Percentiles rank a stretch among this genome's conserved stretches.
phyloP scores from a whole-genome alignment of 2,113 vertebrate genomes.

The Ptilonorhynchus violaceus region DNA sequence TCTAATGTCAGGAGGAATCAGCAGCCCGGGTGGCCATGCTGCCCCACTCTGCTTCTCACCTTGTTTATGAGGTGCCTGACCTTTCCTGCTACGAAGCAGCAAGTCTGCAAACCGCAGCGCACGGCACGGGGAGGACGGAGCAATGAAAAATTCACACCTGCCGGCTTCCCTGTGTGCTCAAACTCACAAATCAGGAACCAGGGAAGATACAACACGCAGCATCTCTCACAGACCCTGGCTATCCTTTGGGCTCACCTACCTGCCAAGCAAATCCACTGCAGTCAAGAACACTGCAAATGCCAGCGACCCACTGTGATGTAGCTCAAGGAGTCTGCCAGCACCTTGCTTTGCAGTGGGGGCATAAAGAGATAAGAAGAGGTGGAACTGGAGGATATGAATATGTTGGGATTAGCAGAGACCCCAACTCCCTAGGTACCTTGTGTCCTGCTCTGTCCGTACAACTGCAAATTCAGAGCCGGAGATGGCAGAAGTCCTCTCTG shows the following conservation, averaged over 20 bases:
- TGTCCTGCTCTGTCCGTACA: accelerated
- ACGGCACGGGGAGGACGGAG: neutral
- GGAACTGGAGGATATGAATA: neutral
- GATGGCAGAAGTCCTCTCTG: neutral
- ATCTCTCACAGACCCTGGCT: neutral
- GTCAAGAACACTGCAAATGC: neutral
- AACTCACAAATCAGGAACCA: neutral
- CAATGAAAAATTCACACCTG: neutral
- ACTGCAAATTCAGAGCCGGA: neutral
- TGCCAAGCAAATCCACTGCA: neutral
- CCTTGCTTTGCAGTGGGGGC: accelerated
- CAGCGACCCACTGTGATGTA: accelerated
- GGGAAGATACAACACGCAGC: neutral
- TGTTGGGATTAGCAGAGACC: neutral
- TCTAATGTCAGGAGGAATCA: conserved; percentile 49
- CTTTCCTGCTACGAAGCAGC: conserved; percentile 23
- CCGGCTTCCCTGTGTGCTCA: neutral
- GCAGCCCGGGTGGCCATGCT: neutral
- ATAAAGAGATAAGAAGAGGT: neutral
- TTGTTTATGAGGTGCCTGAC: conserved; percentile 60
- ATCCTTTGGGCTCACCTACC: neutral
- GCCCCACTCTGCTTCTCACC: conserved; percentile 32
- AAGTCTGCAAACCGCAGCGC: conserved; percentile 16
- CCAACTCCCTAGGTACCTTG: neutral
- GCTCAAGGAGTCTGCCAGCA: neutral